Base-by-base conservation (phyloP, 2,113 vertebrate species). In the Alethe castanea region DNA sequence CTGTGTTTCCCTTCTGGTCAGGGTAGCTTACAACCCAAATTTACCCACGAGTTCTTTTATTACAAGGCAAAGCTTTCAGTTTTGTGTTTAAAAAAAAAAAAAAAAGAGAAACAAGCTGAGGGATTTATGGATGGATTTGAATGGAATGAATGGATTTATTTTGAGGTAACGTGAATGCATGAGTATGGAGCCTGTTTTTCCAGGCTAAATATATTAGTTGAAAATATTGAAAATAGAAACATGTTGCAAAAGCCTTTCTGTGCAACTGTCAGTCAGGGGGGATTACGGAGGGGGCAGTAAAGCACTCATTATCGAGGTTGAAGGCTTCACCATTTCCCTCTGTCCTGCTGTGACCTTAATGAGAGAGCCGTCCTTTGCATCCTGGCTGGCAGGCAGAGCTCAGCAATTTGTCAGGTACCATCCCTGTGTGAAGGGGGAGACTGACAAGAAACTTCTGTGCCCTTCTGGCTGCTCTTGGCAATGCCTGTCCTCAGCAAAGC, bases 201-300 rank as follows among this genome's bases (percentile, higher is more conserved):
- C 54, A 86, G 70, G 70, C 42, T 71, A 92, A 93, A 92, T 91
- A 72, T 31, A 23, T 94, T 89, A 61, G 28, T 50, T 81, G 50
- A 70, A 87, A 93, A 77, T 85, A 53, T 36, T 86, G 82, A 77
- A 90, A 92, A 88, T 93, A 94, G 71, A 54, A 94, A 23, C 59
- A 22, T 17, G 54, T 90, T 90, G 92, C 33, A 73, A 59, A 95
- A 81, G 74, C 42, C 70, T 70, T 89, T 93, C 65, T 92, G 80
- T 81, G n/a, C 24, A 17, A 22, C 59, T 79, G 57, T 54, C 84
- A 64, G 61, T 81, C 61, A 35, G 26, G 48, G 42, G 22, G 38
- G 38, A 70, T 91, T 89, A 65, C n/a, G 14, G 62, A 69, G 33
- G 48, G 93, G 29, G 76, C 62, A 62, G 53, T 36, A 70, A 76